A percentile compares a stretch with the other conserved stretches of the same genome.
Conservation (phyloP, 1,140 invertebrate species). For the Tachypleus tridentatus region DNA sequence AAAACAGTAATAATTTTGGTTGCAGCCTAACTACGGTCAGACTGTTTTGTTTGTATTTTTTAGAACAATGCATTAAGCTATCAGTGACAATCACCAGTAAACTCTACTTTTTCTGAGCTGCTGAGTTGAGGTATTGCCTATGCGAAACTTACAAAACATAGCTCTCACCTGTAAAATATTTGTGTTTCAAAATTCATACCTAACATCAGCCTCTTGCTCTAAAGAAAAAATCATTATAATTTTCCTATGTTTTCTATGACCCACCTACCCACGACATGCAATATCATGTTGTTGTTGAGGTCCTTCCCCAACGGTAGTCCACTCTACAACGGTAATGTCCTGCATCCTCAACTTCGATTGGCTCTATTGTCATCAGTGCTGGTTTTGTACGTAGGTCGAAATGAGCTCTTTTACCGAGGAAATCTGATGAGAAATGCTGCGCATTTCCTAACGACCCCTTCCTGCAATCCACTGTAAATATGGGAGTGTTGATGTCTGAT, state of each 20-base stretch:
- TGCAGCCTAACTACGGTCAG: no score
- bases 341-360: constrained; percentile 5
- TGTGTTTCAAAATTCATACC: no score
- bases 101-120: no score
- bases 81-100: no score
- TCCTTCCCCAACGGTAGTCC: constrained; percentile 65
- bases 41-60: no score
- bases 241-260: neutral
- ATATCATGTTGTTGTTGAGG: constrained; percentile 25
- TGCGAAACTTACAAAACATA: no score
- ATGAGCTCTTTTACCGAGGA: constrained; percentile 13
- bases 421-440: constrained; percentile 19
- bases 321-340: constrained; percentile 35
- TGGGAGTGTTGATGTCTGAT: constrained; percentile 35
- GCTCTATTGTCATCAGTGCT: no score
- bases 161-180: no score
- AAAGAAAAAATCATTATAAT: constrained; percentile 1
- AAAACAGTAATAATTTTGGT: no score
- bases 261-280: no score
- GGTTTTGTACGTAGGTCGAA: constrained; percentile 8
- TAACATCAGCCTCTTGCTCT: neutral
- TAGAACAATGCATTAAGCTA: no score
- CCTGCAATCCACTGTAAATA: constrained; percentile 22
- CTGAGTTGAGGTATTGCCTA: no score
- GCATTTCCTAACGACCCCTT: constrained; percentile 28